Evolutionary conservation across 2,888 invertebrate genomes (phyloP), one percentile per base, ranked within the genome.

Genomic region (Cordilura impudica): DNA sequence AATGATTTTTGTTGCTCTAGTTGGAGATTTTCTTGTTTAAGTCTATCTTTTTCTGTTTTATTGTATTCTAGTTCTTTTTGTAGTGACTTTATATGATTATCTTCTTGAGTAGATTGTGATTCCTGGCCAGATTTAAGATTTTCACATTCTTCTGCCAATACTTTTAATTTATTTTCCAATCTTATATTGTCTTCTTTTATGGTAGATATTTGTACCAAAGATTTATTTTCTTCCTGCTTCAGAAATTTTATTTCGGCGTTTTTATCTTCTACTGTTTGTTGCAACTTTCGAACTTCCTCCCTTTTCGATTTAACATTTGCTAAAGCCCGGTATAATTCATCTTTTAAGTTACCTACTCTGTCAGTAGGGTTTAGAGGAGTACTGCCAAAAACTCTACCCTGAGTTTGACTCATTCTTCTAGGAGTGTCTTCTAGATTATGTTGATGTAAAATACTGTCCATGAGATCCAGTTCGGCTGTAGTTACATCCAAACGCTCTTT

Each of bases 241-340:
- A 88, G 70, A 3, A 60, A 70, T 10, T 86, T 85, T 47, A 89
- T 81, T 58, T 89, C 88, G 0, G 79, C 71, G 29, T 85, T 84
- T 47, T 87, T 88, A 4, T 85, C 85, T 0, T 84, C 84, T 2
- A 90, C 43, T 2, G 83, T 81, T 21, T 90, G 88, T 73, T 91
- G 90, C 21, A 92, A 82, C 47, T 88, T 88, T n/a, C 89, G 89
- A 43, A 92, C 91, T 82, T 92, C 91, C 75, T 91, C 91, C n/a
- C 91, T 87, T 81, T 91, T 91, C 1, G 84, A 84, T 66, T 90
- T 90, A 47, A 91, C 89, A 18, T 88, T 90, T 14, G 87, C 87
- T 16, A 91, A 83, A 18, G 91, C 90, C 26, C 91, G 89, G 56
- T 84, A 89, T 0, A 92, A 85, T 86, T 92, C 91, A 43, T 88